phyloP scores from a whole-genome alignment of 2,797 vertebrate species.

The Loriculus beryllinus region DNA sequence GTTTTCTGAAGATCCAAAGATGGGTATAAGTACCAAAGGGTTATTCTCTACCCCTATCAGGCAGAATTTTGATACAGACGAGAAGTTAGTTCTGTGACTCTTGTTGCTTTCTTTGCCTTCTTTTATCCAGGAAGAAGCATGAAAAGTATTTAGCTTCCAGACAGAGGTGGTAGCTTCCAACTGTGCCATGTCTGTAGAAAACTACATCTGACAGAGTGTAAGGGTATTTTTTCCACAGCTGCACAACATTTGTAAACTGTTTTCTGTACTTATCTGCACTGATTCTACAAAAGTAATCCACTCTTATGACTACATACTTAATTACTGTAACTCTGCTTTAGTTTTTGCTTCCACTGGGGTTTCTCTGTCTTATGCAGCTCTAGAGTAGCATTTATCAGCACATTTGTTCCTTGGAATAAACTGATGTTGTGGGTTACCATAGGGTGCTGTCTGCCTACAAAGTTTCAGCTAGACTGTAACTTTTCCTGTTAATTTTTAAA shows the following conservation, averaged over 20 bases:
- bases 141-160: background rate
- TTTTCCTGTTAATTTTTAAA: constrained; percentile 31
- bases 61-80: background rate
- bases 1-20: background rate
- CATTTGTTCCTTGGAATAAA: background rate
- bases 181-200: background rate
- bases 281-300: background rate
- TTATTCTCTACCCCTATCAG: background rate
- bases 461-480: background rate
- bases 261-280: background rate
- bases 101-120: background rate
- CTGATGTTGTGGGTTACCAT: background rate
- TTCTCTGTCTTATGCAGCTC: background rate
- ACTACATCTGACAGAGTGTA: background rate
- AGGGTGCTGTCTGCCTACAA: background rate
- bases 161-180: background rate
- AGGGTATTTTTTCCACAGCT: background rate
- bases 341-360: background rate
- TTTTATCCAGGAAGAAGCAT: background rate
- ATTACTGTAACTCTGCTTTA: background rate
- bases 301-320: background rate
- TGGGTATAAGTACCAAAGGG: background rate
- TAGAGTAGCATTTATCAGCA: background rate
- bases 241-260: background rate
- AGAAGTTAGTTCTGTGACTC: background rate